These are phyloP conservation scores for Eidolon helvum DNA, from an alignment of 2,113 vertebrate genomes.

Conservation along the genomic window DNA sequence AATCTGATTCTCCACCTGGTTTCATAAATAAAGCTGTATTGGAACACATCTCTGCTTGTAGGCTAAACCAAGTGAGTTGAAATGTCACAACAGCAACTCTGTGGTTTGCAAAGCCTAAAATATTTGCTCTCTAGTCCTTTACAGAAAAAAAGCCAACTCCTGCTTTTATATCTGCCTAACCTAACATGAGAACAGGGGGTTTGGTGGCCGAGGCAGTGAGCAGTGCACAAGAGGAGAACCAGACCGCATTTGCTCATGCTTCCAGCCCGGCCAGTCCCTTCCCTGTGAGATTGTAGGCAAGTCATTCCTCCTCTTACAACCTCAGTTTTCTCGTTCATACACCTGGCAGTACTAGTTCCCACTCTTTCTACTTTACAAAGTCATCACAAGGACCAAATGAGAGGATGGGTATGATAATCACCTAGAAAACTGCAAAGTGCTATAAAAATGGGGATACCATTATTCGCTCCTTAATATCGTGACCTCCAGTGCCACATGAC, in stretches of 20 bases:
- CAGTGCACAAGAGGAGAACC: background rate
- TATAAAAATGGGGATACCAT: background rate
- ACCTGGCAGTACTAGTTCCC: background rate
- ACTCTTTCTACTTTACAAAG: background rate
- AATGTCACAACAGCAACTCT: background rate
- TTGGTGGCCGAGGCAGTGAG: background rate
- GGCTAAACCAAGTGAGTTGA: background rate
- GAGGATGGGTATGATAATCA: background rate
- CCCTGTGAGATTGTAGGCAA: background rate
- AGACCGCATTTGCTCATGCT: background rate
- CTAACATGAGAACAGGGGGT: background rate
- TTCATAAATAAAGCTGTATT: no score
- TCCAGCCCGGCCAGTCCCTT: no score
- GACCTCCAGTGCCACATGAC: background rate
- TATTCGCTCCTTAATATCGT: no score
- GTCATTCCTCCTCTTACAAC: background rate
- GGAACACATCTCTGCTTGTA: no score
- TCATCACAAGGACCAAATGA: background rate
- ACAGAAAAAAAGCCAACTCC: background rate
- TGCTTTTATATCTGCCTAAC: background rate
- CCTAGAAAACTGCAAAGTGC: background rate
- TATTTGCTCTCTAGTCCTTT: background rate
- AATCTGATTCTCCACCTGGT: no score
- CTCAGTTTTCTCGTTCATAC: background rate
- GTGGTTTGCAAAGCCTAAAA: background rate